phyloP scores from a whole-genome alignment of 2,113 vertebrate genomes.

The Melanerpes aurifrons region DNA sequence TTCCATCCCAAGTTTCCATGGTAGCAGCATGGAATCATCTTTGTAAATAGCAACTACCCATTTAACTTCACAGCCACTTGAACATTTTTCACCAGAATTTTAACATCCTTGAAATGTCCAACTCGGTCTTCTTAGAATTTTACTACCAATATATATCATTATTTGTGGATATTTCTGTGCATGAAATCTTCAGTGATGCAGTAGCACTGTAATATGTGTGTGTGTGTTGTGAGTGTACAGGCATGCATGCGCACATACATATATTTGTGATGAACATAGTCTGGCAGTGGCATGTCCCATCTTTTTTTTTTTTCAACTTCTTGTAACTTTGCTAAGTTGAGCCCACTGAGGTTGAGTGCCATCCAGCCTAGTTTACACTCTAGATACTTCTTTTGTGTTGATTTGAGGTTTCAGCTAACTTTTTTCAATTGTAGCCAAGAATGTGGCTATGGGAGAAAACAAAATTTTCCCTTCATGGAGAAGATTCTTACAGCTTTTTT shows the following conservation, averaged over 20 bases:
- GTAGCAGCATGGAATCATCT: conserved; percentile 34
- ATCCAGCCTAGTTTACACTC: background rate
- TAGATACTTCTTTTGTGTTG: background rate
- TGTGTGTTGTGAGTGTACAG: background rate
- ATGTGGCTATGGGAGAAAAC: background rate
- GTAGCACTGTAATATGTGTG: background rate
- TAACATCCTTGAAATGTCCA: conserved; percentile 9
- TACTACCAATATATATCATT: background rate
- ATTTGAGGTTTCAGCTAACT: background rate
- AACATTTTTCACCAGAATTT: background rate
- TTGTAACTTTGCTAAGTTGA: background rate
- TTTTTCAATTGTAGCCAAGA: background rate
- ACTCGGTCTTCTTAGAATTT: background rate
- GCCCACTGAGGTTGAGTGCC: background rate
- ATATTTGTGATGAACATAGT: background rate
- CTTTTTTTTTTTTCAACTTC: background rate
- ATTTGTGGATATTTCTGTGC: background rate
- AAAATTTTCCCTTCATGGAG: background rate
- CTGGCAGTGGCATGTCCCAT: background rate
- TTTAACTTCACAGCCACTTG: background rate
- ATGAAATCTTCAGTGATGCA: background rate
- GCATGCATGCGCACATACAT: background rate
- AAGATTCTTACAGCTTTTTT: background rate
- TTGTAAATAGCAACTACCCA: conserved; percentile 59
- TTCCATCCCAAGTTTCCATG: conserved; percentile 34